These are phyloP conservation scores for Rosalia funebris DNA, from an alignment of 2,888 invertebrate genomes.

Conservation along the genomic window DNA sequence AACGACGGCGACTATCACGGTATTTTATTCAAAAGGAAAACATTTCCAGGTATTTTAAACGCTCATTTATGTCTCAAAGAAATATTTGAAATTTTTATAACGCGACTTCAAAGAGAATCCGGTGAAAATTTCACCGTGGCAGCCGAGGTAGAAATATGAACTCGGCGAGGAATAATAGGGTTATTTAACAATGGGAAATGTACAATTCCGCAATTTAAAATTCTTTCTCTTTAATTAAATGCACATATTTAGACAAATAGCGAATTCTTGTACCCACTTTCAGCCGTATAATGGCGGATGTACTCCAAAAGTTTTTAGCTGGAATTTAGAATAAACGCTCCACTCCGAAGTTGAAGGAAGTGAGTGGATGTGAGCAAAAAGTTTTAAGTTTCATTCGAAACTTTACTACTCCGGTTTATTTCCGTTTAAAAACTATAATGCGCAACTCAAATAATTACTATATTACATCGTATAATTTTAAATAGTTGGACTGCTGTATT, in stretches of 20 bases:
- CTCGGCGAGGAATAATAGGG: slow-evolving; percentile 13
- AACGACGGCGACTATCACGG: no score
- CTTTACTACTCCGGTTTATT: slow-evolving; percentile 6
- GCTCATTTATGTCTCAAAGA: slow-evolving; percentile 32
- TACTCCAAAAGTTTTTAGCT: slow-evolving; percentile 6
- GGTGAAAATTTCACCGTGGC: slow-evolving; percentile 7
- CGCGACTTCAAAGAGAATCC: slow-evolving; percentile 10
- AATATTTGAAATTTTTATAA: slow-evolving; percentile 21
- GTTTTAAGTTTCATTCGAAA: slow-evolving; percentile 6
- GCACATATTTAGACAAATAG: slow-evolving; percentile 22
- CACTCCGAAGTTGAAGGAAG: neutral
- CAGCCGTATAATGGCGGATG: neutral
- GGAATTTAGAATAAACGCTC: slow-evolving; percentile 5
- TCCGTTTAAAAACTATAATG: neutral
- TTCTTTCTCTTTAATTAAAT: slow-evolving; percentile 20
- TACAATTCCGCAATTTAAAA: slow-evolving; percentile 1
- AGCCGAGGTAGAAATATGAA: slow-evolving; percentile 15
- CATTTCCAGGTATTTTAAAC: slow-evolving; percentile 33
- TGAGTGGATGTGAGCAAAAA: neutral
- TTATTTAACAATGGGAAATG: slow-evolving; percentile 15
- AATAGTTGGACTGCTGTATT: no score
- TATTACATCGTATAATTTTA: no score
- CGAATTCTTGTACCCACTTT: slow-evolving; percentile 10
- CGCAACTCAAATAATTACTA: neutral
- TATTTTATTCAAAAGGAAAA: slow-evolving; percentile 29